Evolutionary conservation across 2,797 vertebrate species (phyloP).

Genomic region (Morus bassanus): DNA sequence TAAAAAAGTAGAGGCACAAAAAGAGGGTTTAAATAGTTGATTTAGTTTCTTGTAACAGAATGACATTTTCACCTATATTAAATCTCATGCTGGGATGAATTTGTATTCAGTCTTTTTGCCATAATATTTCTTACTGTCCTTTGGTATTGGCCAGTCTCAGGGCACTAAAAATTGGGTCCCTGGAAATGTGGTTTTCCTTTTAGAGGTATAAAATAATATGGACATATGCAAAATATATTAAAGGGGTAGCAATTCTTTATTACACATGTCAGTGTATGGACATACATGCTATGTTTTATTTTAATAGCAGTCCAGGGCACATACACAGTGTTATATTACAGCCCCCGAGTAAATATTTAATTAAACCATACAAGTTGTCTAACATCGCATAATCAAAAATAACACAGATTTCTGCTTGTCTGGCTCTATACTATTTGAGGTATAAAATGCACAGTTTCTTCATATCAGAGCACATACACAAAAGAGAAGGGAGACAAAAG

Average conservation of each 20-base stretch:
- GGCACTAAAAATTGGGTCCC: neutral
- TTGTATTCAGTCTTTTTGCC: neutral
- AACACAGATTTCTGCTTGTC: neutral
- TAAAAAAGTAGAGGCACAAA: conserved; percentile 8
- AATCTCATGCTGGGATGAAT: neutral
- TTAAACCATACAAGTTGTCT: neutral
- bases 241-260: neutral
- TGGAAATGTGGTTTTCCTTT: neutral
- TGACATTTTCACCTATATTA: neutral
- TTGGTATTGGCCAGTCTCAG: neutral
- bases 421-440: neutral
- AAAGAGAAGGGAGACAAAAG: conserved; percentile 28
- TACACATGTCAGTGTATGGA: too few relatives aligned
- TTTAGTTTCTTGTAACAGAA: conserved; percentile 16
- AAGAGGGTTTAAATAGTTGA: conserved; percentile 2
- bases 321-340: neutral
- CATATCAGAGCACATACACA: neutral
- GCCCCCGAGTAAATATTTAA: neutral
- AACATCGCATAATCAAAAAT: neutral
- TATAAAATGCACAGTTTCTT: conserved; percentile 13
- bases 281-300: neutral
- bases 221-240: neutral
- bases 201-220: neutral
- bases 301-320: neutral
- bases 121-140: neutral